Evolutionary conservation across 2,113 vertebrate species (phyloP).

Genomic region (Tretioscincus oriximinensis): DNA sequence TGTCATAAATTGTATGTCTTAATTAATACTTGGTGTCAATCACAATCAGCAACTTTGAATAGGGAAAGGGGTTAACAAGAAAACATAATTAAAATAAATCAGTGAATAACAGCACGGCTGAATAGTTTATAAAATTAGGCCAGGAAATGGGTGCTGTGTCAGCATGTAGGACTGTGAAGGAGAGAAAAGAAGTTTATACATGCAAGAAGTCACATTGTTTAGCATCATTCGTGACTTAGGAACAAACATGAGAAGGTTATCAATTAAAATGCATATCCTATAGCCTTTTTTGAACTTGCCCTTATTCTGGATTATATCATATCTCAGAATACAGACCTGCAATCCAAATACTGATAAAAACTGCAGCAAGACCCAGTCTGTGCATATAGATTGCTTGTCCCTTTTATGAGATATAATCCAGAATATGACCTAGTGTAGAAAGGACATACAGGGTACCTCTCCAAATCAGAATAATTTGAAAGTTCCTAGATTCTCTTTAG

Average conservation of each 20-base stretch:
- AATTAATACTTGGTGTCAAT: slow-evolving; percentile 75
- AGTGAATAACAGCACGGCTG: slow-evolving; percentile 64
- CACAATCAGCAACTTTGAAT: slow-evolving; percentile 71
- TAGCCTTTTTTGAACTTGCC: too few species aligned
- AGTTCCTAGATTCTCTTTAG: too few species aligned
- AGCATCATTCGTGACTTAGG: neutral
- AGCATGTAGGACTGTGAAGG: slow-evolving; percentile 44
- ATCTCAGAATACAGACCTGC: too few species aligned
- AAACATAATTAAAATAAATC: slow-evolving; percentile 75
- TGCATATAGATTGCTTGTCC: too few species aligned
- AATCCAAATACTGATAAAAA: too few species aligned
- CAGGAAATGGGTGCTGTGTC: slow-evolving; percentile 63
- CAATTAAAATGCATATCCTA: neutral
- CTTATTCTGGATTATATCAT: too few species aligned
- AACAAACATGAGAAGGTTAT: neutral
- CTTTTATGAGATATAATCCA: too few species aligned
- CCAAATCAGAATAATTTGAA: too few species aligned
- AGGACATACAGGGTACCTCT: neutral
- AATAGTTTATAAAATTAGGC: slow-evolving; percentile 72
- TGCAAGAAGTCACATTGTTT: slow-evolving; percentile 28
- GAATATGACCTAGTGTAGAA: too few species aligned
- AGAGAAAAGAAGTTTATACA: slow-evolving; percentile 8
- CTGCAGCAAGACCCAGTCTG: too few species aligned
- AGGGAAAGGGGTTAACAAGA: slow-evolving; percentile 75
- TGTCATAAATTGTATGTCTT: slow-evolving; percentile 79